These are phyloP conservation scores for Paragorgia papillata DNA, from an alignment of 92 coral and sea anemone species.

Conservation along the genomic window DNA sequence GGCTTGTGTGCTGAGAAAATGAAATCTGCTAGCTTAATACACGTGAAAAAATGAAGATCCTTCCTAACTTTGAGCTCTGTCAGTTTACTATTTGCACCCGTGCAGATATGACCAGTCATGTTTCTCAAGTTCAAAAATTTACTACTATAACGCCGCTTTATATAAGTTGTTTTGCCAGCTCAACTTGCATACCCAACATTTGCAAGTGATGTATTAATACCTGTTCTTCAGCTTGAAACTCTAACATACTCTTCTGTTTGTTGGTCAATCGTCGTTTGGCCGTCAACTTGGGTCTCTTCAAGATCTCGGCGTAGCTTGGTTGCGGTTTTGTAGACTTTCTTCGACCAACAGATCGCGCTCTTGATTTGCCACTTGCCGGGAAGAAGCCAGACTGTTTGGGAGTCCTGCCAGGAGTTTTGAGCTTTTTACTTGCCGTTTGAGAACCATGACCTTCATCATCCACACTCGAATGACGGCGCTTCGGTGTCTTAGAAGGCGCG, in stretches of 20 bases:
- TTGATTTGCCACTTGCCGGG: slow-evolving; percentile 45
- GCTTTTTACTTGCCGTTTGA: slow-evolving; percentile 54
- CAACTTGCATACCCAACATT: no score
- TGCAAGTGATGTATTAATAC: slow-evolving; percentile 14
- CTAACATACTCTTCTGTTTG: slow-evolving; percentile 19
- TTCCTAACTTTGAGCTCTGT: no score
- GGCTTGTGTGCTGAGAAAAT: no score
- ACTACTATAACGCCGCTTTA: no score
- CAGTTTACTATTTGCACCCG: no score
- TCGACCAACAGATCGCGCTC: slow-evolving; percentile 33
- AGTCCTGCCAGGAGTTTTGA: slow-evolving; percentile 49
- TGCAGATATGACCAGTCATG: no score
- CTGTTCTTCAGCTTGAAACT: slow-evolving; percentile 17
- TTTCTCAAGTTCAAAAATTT: no score
- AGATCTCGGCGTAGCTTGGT: slow-evolving; percentile 97
- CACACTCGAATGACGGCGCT: slow-evolving; percentile 24
- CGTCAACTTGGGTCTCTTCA: slow-evolving; percentile 78
- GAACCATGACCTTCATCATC: slow-evolving; percentile 22
- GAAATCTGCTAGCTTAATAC: no score
- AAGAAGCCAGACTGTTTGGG: slow-evolving; percentile 26
- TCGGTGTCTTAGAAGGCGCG: slow-evolving; percentile 43
- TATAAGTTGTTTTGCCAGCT: no score
- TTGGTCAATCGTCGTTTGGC: slow-evolving; percentile 53
- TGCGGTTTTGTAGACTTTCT: slow-evolving; percentile 52
- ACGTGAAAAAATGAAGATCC: no score